phyloP scores from a whole-genome alignment of 2,113 vertebrate genomes.

The Oxyruncus cristatus region DNA sequence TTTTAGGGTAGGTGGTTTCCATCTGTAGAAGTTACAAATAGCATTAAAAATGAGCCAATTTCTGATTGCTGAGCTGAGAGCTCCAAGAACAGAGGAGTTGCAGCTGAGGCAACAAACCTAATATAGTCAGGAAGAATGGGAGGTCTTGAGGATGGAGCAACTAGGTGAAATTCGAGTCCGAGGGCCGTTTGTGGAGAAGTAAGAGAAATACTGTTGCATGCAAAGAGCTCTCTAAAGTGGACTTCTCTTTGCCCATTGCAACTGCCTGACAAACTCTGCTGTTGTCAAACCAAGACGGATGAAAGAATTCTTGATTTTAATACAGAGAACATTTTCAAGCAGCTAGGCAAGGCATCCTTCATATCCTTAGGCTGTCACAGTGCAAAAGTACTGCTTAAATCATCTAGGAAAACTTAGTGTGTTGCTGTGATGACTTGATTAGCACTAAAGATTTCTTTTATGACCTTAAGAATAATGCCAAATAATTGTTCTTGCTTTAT shows the following conservation, averaged over 20 bases:
- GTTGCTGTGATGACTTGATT: neutral
- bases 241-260: neutral
- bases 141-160: neutral
- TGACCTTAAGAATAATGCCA: neutral
- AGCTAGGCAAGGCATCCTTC: neutral
- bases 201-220: neutral
- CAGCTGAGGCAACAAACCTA: neutral
- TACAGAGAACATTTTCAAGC: neutral
- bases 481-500: neutral
- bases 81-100: neutral
- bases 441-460: neutral
- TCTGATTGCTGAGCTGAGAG: neutral
- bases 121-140: neutral
- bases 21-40: neutral
- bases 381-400: neutral
- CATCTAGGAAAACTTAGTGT: neutral
- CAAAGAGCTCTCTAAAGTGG: neutral
- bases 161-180: neutral
- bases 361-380: neutral
- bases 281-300: neutral
- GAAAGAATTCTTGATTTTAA: neutral
- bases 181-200: neutral
- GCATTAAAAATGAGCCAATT: neutral
- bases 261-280: neutral
- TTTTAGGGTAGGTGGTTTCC: neutral